Percentiles rank a stretch among this genome's conserved stretches.
phyloP scores from a whole-genome alignment of 2,888 invertebrate genomes.

The Choreutis nemorana region DNA sequence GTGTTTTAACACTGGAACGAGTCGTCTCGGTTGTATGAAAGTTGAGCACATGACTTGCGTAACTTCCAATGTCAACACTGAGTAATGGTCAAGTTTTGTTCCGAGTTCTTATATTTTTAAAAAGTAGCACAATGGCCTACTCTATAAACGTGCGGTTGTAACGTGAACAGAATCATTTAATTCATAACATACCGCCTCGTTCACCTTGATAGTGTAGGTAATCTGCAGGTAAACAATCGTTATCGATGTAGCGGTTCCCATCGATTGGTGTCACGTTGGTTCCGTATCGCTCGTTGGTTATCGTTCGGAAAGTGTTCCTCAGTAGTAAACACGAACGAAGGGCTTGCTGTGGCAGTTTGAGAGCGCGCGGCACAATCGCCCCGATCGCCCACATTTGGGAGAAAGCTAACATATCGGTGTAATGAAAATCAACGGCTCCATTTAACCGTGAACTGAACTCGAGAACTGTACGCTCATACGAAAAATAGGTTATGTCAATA shows the following conservation, averaged over 20 bases:
- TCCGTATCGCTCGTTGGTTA: constrained; percentile 18
- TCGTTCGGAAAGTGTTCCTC: constrained; percentile 14
- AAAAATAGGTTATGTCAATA: no score
- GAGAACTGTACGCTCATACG: no score
- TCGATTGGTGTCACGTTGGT: constrained; percentile 34
- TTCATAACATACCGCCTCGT: not conserved
- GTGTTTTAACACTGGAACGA: constrained; percentile 15
- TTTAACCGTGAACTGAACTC: no score
- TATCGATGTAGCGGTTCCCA: constrained; percentile 35
- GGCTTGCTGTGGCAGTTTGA: no score
- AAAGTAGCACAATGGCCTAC: no score
- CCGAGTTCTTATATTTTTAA: not conserved
- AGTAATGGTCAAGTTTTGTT: constrained; percentile 2
- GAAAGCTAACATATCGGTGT: constrained; percentile 49
- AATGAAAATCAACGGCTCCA: no score
- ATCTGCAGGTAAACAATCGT: constrained; percentile 55
- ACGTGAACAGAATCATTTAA: no score
- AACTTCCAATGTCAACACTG: constrained; percentile 61
- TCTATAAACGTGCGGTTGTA: not conserved
- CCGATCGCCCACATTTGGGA: constrained; percentile 46
- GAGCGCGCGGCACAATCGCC: no score
- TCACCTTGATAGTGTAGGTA: constrained; percentile 46
- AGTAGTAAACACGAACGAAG: no score
- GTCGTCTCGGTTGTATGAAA: constrained; percentile 18
- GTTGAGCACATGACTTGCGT: constrained; percentile 41